A percentile compares a stretch with the other conserved stretches of the same genome.
Evolutionary conservation across 2,113 vertebrate genomes (phyloP).

Genomic region (Oncorhynchus masou): DNA sequence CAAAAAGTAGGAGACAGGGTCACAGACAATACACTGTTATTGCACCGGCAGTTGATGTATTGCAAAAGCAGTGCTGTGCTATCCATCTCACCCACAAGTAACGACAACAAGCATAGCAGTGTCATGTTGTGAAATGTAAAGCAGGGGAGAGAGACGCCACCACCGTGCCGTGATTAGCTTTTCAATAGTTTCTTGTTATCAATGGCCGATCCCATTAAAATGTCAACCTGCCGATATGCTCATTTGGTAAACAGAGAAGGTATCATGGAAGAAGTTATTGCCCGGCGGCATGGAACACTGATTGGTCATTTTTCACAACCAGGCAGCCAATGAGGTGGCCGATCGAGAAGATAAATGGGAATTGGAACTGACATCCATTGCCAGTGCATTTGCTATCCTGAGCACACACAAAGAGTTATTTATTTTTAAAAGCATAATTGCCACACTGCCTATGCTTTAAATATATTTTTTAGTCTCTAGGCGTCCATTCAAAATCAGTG

Average conservation of each 20-base stretch:
- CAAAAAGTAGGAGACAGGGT: no score
- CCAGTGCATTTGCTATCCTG: background rate
- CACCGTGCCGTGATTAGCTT: slow-evolving; percentile 33
- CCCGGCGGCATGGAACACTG: slow-evolving; percentile 8
- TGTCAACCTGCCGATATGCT: slow-evolving; percentile 39
- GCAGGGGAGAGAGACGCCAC: slow-evolving; percentile 33
- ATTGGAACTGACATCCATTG: slow-evolving; percentile 4
- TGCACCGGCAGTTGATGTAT: no score
- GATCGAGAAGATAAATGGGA: slow-evolving; percentile 31
- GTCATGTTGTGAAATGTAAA: slow-evolving; percentile 22
- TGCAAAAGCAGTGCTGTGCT: no score
- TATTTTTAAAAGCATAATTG: slow-evolving; percentile 28
- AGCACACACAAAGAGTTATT: slow-evolving; percentile 31
- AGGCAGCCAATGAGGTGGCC: slow-evolving; percentile 50
- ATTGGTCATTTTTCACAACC: slow-evolving; percentile 49
- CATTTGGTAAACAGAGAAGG: slow-evolving; percentile 47
- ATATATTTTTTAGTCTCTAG: slow-evolving; percentile 46
- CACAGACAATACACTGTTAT: no score
- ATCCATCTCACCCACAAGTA: no score
- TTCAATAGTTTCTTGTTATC: slow-evolving; percentile 68
- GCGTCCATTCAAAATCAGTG: slow-evolving; percentile 44
- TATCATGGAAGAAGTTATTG: slow-evolving; percentile 25
- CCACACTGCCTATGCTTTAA: slow-evolving; percentile 36
- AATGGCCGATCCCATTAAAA: slow-evolving; percentile 65
- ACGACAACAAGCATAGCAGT: background rate